A percentile compares a stretch with the other conserved stretches of the same genome.
These are phyloP conservation scores for Coreoperca whiteheadi DNA, from an alignment of 2,113 vertebrate species.

Conservation along the genomic window DNA sequence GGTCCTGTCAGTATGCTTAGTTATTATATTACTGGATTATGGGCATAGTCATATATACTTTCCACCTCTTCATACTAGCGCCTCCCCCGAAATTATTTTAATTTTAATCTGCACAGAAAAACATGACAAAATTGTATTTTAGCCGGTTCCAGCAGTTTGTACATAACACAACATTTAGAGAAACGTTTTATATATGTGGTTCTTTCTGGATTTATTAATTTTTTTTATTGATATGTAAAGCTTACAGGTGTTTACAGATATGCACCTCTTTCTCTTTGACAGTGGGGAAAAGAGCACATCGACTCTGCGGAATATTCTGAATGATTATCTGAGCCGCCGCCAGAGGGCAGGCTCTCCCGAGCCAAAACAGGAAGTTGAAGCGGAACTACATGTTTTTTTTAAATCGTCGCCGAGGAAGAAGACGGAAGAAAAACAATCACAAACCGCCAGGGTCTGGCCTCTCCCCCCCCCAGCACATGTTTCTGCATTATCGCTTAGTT, in stretches of 20 bases:
- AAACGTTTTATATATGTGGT: not conserved
- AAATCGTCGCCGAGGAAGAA: conserved; percentile 34
- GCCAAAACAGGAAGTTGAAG: conserved; percentile 12
- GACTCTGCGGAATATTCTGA: not conserved
- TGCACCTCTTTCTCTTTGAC: not conserved
- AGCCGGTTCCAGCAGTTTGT: not conserved
- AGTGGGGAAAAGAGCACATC: too few relatives aligned
- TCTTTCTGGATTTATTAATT: not conserved
- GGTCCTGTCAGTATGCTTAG: not conserved
- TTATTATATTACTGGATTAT: not conserved
- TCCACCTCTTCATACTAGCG: too few relatives aligned
- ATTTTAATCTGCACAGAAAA: too few relatives aligned
- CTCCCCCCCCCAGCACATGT: not conserved
- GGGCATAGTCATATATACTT: not conserved
- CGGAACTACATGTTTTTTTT: not conserved
- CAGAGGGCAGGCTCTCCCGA: conserved; percentile 5
- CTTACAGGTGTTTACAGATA: not conserved
- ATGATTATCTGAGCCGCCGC: not conserved
- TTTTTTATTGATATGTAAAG: not conserved
- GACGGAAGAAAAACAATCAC: not conserved
- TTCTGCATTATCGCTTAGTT: not conserved
- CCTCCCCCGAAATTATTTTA: too few relatives aligned
- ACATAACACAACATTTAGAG: not conserved
- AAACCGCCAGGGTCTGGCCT: fast-evolving
- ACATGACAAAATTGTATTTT: too few relatives aligned